These are phyloP conservation scores for Diplazon laetatorius DNA, from an alignment of 2,888 invertebrate species.

Conservation along the genomic window DNA sequence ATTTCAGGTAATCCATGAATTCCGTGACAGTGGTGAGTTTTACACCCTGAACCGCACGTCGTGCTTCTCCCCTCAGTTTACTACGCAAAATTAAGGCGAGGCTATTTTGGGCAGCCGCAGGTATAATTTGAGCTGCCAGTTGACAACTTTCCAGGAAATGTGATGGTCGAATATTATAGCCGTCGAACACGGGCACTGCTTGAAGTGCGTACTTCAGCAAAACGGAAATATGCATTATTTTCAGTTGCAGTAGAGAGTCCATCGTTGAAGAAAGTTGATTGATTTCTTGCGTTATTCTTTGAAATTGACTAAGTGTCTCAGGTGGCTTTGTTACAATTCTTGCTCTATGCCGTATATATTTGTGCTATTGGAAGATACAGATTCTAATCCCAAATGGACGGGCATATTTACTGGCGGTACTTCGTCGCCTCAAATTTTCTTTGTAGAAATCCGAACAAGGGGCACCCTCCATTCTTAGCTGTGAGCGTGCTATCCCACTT, in stretches of 20 bases:
- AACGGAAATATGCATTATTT: neutral
- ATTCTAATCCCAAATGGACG: too few species aligned
- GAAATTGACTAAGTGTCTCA: too few species aligned
- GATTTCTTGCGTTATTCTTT: too few species aligned
- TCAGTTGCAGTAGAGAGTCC: too few species aligned
- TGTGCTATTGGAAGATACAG: too few species aligned
- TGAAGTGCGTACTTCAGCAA: slow-evolving; percentile 36
- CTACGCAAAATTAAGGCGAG: slow-evolving; percentile 23
- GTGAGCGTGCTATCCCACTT: neutral
- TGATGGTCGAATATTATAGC: slow-evolving; percentile 26
- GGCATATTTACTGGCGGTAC: neutral
- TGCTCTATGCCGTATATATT: too few species aligned
- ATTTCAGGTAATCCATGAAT: slow-evolving; percentile 13
- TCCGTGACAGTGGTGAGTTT: neutral
- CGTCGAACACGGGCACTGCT: slow-evolving; percentile 30
- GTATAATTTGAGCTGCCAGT: slow-evolving; percentile 31
- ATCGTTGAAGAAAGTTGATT: too few species aligned
- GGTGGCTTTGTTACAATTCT: too few species aligned
- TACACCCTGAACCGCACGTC: slow-evolving; percentile 11
- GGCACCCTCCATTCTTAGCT: neutral
- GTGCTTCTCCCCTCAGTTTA: slow-evolving; percentile 33
- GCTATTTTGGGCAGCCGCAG: slow-evolving; percentile 8
- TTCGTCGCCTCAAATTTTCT: neutral
- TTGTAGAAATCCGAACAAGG: neutral
- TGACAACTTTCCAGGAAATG: slow-evolving; percentile 39